A percentile compares a stretch with the other conserved stretches of the same genome.
These are phyloP conservation scores for Hirtodrosophila trivittata DNA, from an alignment of 2,888 invertebrate species.

Conservation along the genomic window DNA sequence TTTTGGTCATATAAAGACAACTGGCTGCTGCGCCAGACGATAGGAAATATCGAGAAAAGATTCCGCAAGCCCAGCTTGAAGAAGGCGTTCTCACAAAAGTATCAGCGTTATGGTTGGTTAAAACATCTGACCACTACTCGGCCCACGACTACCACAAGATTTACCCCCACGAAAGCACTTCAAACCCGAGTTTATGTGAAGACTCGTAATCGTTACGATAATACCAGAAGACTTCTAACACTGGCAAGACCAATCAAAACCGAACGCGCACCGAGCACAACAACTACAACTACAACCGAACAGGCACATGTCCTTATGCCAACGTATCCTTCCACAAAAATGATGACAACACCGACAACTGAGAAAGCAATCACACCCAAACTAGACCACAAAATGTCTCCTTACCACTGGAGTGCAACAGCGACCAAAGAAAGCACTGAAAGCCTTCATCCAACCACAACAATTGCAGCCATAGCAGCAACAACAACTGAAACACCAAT, in stretches of 20 bases:
- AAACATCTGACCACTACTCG: neutral
- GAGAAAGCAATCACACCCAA: neutral
- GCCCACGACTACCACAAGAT: too few species aligned
- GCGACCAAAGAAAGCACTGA: neutral
- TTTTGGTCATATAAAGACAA: slow-evolving; percentile 34
- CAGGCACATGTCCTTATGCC: neutral
- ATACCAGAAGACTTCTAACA: neutral
- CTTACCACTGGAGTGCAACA: neutral
- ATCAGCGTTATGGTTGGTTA: slow-evolving; percentile 1
- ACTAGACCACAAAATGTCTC: too few species aligned
- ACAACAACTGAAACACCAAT: slow-evolving; percentile 8
- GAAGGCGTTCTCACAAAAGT: slow-evolving; percentile 33
- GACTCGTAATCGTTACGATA: too few species aligned
- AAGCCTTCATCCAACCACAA: slow-evolving; percentile 10
- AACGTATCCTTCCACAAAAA: neutral
- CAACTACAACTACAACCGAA: slow-evolving; percentile 5
- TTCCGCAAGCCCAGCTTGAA: slow-evolving; percentile 29
- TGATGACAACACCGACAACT: neutral
- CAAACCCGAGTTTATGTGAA: too few species aligned
- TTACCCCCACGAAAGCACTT: too few species aligned
- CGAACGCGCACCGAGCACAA: slow-evolving; percentile 13
- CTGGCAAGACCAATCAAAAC: too few species aligned
- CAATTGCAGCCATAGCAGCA: slow-evolving; percentile 5
- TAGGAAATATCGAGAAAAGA: slow-evolving; percentile 24
- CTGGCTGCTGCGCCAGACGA: slow-evolving; percentile 32